Percentiles rank a stretch among this genome's conserved stretches.
Evolutionary conservation across 2,113 vertebrate species (phyloP).

Genomic region (Lagopus leucura): DNA sequence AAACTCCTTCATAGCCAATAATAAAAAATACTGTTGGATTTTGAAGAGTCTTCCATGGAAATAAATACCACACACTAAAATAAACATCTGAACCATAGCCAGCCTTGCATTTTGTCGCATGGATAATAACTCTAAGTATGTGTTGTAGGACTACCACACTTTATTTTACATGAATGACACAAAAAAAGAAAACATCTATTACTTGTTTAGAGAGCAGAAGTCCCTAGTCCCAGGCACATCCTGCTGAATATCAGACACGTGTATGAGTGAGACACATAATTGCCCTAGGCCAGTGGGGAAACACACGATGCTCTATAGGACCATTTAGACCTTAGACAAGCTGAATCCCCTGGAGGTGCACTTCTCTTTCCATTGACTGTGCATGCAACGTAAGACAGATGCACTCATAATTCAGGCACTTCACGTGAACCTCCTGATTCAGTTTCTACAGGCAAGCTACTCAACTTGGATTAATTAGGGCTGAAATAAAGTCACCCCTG

Average conservation of each 20-base stretch:
- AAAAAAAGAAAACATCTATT: not conserved
- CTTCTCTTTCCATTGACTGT: not conserved
- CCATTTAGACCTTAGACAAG: not conserved
- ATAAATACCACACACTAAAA: not conserved
- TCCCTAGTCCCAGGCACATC: not conserved
- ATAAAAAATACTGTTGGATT: not conserved
- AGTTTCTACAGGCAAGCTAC: not conserved
- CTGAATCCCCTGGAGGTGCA: not conserved
- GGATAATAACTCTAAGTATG: not conserved
- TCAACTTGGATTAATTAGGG: not conserved
- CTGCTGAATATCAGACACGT: not conserved
- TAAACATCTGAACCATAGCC: not conserved
- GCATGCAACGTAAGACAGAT: not conserved
- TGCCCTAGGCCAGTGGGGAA: not conserved
- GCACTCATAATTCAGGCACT: not conserved
- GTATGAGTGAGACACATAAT: not conserved
- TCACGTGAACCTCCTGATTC: not conserved
- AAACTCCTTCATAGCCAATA: not conserved
- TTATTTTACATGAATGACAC: conserved; percentile 8
- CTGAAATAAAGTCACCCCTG: not conserved
- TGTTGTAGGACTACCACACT: not conserved
- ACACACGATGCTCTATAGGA: not conserved
- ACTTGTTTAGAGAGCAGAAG: not conserved
- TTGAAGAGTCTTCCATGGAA: not conserved
- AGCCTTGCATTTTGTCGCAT: not conserved